A percentile compares a stretch with the other conserved stretches of the same genome.
Evolutionary conservation across 2,113 vertebrate species (phyloP).

Genomic region (Sarotherodon lohbergeri): DNA sequence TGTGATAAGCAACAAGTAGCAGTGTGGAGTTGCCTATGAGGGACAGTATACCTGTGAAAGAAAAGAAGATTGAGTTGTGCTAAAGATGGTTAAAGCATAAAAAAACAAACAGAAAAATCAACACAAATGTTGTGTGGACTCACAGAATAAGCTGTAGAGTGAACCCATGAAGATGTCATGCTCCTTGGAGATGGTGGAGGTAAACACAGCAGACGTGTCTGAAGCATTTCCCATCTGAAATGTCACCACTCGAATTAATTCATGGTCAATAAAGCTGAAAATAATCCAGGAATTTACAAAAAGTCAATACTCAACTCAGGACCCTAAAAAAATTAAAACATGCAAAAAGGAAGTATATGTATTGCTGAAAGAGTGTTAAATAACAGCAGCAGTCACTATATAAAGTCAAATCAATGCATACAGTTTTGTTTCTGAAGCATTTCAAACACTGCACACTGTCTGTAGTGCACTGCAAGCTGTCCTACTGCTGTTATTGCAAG

Average conservation of each 20-base stretch:
- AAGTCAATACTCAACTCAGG: background rate
- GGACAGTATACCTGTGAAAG: slow-evolving; percentile 68
- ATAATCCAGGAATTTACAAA: background rate
- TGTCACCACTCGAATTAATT: background rate
- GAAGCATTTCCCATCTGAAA: slow-evolving; percentile 79
- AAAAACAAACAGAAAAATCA: background rate
- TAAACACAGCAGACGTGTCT: slow-evolving; percentile 59
- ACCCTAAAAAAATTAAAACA: background rate
- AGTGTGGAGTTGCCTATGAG: slow-evolving; percentile 77
- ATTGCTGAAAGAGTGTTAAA: background rate
- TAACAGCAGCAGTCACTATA: background rate
- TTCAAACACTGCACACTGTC: background rate
- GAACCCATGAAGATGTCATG: slow-evolving; percentile 79
- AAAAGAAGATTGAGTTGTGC: background rate
- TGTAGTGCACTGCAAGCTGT: background rate
- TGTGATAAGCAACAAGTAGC: slow-evolving; percentile 79
- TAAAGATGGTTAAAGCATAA: background rate
- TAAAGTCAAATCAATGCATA: background rate
- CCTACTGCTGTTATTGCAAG: background rate
- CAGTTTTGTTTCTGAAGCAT: background rate
- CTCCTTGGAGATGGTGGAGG: slow-evolving; percentile 76
- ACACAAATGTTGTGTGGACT: slow-evolving; percentile 32
- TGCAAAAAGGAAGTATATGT: background rate
- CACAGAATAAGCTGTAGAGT: slow-evolving; percentile 76
- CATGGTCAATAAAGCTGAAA: background rate